Percentiles rank a stretch among this genome's conserved stretches.
Evolutionary conservation across 2,888 invertebrate genomes (phyloP).

Genomic region (Hypercompe scribonia): DNA sequence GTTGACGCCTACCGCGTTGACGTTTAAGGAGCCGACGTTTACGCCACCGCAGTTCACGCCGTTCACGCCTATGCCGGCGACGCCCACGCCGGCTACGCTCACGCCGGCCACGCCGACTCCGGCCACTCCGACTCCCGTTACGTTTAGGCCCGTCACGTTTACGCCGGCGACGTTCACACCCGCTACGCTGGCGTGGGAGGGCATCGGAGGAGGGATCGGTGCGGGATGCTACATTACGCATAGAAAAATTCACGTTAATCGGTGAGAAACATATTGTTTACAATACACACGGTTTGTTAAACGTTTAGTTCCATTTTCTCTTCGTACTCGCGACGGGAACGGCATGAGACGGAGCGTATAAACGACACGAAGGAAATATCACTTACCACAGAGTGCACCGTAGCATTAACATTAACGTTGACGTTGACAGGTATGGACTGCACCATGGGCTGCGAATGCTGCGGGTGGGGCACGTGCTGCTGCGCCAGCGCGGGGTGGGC

Average conservation of each 20-base stretch:
- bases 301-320: too few relatives aligned
- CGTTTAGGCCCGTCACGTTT: constrained; percentile 22
- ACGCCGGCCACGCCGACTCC: constrained; percentile 23
- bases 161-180: constrained; percentile 37
- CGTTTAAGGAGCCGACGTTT: constrained; percentile 23
- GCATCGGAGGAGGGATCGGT: constrained; percentile 82
- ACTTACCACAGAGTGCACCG: constrained; percentile 60
- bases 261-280: neutral
- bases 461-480: constrained; percentile 53
- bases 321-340: too few relatives aligned
- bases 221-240: constrained; percentile 70
- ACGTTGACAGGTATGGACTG: constrained; percentile 60
- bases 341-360: too few relatives aligned
- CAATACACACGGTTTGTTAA: neutral
- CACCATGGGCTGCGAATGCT: constrained; percentile 37
- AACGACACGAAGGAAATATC: neutral
- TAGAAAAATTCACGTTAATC: neutral
- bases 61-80: constrained; percentile 82
- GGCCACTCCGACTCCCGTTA: constrained; percentile 38
- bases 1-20: constrained; percentile 14
- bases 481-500: constrained; percentile 57
- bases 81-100: constrained; percentile 37
- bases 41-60: constrained; percentile 70
- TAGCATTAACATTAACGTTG: constrained; percentile 63
- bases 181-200: constrained; percentile 49